These are phyloP conservation scores for Neosalanx taihuensis DNA, from an alignment of 2,797 vertebrate genomes.

Conservation along the genomic window DNA sequence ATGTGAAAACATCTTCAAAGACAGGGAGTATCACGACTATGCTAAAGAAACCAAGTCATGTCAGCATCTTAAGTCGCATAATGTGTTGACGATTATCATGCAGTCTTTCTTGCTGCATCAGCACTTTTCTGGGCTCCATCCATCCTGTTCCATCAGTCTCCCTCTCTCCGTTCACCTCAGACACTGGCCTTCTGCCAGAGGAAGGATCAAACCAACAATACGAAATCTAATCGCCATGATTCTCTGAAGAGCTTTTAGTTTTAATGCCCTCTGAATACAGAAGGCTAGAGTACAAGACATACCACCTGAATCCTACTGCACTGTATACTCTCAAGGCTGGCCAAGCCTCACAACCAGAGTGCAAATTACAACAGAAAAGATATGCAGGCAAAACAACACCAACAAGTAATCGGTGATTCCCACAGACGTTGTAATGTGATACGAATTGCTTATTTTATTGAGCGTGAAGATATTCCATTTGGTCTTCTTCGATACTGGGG, in stretches of 20 bases:
- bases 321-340: not conserved
- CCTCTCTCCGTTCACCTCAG: conserved; percentile 54
- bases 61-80: not conserved
- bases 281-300: conserved; percentile 14
- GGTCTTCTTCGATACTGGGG: conserved; percentile 43
- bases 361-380: too few species aligned
- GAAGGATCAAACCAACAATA: conserved; percentile 60
- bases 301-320: not conserved
- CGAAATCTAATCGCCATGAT: conserved; percentile 71
- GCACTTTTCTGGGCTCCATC: conserved; percentile 61
- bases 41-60: too few species aligned
- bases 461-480: conserved; percentile 49
- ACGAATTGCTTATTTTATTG: conserved; percentile 58
- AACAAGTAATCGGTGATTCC: conserved; percentile 38
- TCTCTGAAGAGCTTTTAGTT: conserved; percentile 72
- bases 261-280: conserved; percentile 57
- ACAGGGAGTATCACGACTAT: too few species aligned
- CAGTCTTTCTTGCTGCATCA: conserved; percentile 43
- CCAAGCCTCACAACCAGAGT: not conserved
- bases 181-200: conserved; percentile 62
- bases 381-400: conserved; percentile 18
- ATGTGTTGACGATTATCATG: conserved; percentile 31
- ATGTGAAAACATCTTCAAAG: too few species aligned
- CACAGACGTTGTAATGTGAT: conserved; percentile 49
- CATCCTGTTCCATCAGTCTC: conserved; percentile 52